phyloP scores from a whole-genome alignment of 2,888 invertebrate genomes.

The Gymnosoma rotundatum region DNA sequence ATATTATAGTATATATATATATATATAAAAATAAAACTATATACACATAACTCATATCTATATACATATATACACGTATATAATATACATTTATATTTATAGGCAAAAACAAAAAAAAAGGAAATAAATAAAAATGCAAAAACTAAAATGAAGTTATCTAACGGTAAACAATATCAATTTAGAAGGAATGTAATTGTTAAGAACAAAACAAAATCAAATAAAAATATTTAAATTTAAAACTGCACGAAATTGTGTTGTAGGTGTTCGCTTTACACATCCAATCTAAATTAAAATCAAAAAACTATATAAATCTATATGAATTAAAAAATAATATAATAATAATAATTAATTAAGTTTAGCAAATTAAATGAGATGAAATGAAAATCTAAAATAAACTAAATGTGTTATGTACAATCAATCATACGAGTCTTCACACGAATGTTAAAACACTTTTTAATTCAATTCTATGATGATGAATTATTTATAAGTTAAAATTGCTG shows the following conservation, averaged over 20 bases:
- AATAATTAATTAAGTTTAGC: conserved; percentile 7
- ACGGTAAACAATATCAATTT: not conserved
- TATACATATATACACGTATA: conserved; percentile 67
- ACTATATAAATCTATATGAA: no score
- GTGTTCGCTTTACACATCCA: conserved; percentile 68
- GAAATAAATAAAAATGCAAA: conserved; percentile 20
- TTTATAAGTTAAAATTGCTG: conserved; percentile 14
- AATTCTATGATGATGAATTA: conserved; percentile 9
- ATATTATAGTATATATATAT: conserved; percentile 44
- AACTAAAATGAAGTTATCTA: conserved; percentile 27
- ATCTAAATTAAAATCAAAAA: conserved; percentile 13
- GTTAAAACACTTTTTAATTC: not conserved
- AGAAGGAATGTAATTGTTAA: conserved; percentile 28
- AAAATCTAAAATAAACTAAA: conserved; percentile 25
- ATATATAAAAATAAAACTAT: conserved; percentile 64
- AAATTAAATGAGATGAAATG: conserved; percentile 29
- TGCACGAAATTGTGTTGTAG: conserved; percentile 26
- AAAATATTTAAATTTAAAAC: conserved; percentile 22
- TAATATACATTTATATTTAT: conserved; percentile 63
- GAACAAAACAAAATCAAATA: conserved; percentile 20
- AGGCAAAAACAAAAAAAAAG: conserved; percentile 52
- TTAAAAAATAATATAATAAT: no score
- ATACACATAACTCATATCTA: conserved; percentile 68
- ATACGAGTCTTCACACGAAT: not conserved
- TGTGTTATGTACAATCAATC: conserved; percentile 72